Conservation (phyloP, 2,888 invertebrate genomes). For the Rutpela maculata region DNA sequence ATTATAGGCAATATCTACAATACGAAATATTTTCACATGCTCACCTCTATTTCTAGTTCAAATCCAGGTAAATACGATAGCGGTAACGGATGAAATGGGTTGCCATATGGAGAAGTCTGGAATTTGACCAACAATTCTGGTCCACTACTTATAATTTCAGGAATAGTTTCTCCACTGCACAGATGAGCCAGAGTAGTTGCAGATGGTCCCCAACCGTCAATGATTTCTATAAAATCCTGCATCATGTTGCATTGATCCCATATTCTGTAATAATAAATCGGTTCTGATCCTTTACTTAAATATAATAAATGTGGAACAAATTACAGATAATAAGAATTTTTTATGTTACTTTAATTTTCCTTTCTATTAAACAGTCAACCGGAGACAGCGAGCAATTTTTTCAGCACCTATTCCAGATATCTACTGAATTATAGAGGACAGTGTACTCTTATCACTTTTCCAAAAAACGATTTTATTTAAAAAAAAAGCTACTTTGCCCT, state of each 20-base stretch:
- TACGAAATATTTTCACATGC: not conserved
- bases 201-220: conserved; percentile 84
- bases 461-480: too few species aligned
- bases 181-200: conserved; percentile 86
- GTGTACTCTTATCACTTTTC: too few species aligned
- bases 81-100: conserved; percentile 87
- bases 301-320: too few species aligned
- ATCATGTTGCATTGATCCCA: conserved; percentile 90
- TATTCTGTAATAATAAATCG: conserved; percentile 76
- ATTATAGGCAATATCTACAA: too few species aligned
- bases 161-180: conserved; percentile 89
- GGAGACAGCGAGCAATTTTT: too few species aligned
- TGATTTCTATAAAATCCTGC: conserved; percentile 88
- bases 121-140: conserved; percentile 88
- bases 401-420: too few species aligned
- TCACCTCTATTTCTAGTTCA: conserved; percentile 87
- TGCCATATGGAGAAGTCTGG: conserved; percentile 88
- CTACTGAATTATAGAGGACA: too few species aligned
- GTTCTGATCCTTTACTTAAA: too few species aligned
- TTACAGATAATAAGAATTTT: too few species aligned
- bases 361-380: too few species aligned
- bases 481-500: too few species aligned
- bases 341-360: too few species aligned
- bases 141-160: conserved; percentile 86
- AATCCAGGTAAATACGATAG: conserved; percentile 87